Conservation (phyloP, 2,797 vertebrate genomes). For the Ceyx erithaca region DNA sequence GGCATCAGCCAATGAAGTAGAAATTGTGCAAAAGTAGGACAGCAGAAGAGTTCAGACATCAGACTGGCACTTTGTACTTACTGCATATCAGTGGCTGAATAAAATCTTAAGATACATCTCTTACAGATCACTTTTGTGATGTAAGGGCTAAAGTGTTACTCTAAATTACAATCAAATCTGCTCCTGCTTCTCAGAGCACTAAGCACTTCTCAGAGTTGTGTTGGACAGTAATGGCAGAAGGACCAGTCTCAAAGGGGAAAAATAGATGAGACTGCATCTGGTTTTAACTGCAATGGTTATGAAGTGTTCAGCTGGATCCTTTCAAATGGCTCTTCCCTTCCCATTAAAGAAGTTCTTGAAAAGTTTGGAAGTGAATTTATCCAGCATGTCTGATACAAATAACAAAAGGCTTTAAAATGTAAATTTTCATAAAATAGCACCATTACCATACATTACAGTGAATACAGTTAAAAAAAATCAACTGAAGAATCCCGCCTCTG, state of each 20-base stretch:
- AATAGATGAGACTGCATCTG: neutral
- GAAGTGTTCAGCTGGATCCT: constrained; percentile 15
- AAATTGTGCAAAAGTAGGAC: neutral
- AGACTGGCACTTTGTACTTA: neutral
- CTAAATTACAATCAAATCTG: neutral
- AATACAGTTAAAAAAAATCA: constrained; percentile 16
- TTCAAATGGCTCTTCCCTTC: constrained; percentile 9
- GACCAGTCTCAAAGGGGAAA: neutral
- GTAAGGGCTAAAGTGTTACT: neutral
- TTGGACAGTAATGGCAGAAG: neutral
- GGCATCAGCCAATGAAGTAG: neutral
- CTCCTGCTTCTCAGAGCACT: neutral
- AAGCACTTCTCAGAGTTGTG: neutral
- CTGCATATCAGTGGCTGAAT: neutral
- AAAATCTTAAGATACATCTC: neutral
- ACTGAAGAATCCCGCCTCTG: constrained; percentile 42
- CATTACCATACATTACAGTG: constrained; percentile 25
- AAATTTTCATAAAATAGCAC: constrained; percentile 34
- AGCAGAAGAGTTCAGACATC: neutral
- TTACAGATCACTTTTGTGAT: neutral
- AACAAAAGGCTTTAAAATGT: constrained; percentile 5
- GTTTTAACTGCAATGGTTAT: constrained; percentile 11
- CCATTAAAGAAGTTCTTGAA: neutral
- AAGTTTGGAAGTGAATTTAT: constrained; percentile 51
- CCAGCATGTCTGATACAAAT: neutral